A percentile compares a stretch with the other conserved stretches of the same genome.
phyloP scores from a whole-genome alignment of 1,140 invertebrate species.

The Mylabris phalerata region DNA sequence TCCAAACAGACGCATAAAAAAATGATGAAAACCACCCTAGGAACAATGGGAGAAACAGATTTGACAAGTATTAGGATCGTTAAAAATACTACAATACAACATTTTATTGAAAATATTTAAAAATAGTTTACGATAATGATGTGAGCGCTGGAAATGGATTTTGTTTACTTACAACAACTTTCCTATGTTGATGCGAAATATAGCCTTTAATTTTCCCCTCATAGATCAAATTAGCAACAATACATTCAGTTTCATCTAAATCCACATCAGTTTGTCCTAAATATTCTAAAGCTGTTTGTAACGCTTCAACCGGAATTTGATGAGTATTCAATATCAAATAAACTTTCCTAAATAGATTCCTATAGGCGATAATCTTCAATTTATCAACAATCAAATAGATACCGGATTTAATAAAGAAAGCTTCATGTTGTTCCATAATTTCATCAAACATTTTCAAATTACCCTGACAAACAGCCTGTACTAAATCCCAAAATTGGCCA shows the following conservation, averaged over 20 bases:
- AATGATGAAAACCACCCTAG: too few species aligned
- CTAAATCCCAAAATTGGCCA: constrained; percentile 82
- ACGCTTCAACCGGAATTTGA: constrained; percentile 81
- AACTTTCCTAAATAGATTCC: constrained; percentile 96
- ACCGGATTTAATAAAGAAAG: constrained; percentile 90
- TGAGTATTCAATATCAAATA: constrained; percentile 80
- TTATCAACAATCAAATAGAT: constrained; percentile 97
- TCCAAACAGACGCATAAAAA: too few species aligned
- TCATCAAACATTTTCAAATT: constrained; percentile 78
- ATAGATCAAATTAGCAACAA: constrained; percentile 92
- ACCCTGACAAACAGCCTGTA: constrained; percentile 80
- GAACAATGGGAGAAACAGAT: too few species aligned
- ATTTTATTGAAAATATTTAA: too few species aligned
- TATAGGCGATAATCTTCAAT: constrained; percentile 88
- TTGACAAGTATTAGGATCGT: too few species aligned
- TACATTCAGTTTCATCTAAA: constrained; percentile 91
- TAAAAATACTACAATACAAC: too few species aligned
- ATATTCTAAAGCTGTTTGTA: constrained; percentile 73
- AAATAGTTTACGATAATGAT: constrained; percentile 41
- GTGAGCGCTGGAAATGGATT: constrained; percentile 84
- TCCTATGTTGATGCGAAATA: constrained; percentile 94
- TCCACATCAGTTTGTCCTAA: constrained; percentile 80
- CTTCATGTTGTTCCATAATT: constrained; percentile 79
- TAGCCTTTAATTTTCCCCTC: constrained; percentile 95
- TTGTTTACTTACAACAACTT: constrained; percentile 94